phyloP scores from a whole-genome alignment of 2,888 invertebrate genomes.

The Lamproptera curius region DNA sequence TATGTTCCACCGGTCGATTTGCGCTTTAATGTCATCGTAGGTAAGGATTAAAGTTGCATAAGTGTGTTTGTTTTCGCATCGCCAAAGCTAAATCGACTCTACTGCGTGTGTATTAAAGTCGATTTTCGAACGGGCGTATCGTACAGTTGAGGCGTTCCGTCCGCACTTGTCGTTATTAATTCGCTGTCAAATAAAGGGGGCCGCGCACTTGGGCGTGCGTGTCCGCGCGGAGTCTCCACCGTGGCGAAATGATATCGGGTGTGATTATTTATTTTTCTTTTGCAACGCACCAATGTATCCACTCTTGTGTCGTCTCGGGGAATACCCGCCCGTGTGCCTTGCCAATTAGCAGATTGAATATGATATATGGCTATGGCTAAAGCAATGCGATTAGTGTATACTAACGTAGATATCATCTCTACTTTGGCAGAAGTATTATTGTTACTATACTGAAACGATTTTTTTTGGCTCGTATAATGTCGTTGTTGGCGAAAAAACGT shows the following conservation, averaged over 20 bases:
- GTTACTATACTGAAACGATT: no score
- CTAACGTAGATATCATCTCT: no score
- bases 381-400: no score
- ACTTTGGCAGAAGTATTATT: no score
- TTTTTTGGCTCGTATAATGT: no score
- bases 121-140: constrained; percentile 49
- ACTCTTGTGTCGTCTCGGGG: constrained; percentile 28
- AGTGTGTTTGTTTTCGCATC: constrained; percentile 46
- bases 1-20: constrained; percentile 69
- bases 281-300: constrained; percentile 48
- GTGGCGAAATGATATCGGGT: constrained; percentile 73
- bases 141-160: constrained; percentile 60
- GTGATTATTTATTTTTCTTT: constrained; percentile 75
- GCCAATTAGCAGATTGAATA: constrained; percentile 54
- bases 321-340: constrained; percentile 32
- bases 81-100: constrained; percentile 64
- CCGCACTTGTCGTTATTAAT: constrained; percentile 68
- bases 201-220: constrained; percentile 77
- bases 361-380: no score
- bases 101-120: constrained; percentile 59
- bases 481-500: no score
- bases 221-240: constrained; percentile 76
- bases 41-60: constrained; percentile 74
- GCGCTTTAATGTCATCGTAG: constrained; percentile 63
- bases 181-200: constrained; percentile 79